Conservation (phyloP, 2,888 invertebrate species). For the Endotricha flammealis region DNA sequence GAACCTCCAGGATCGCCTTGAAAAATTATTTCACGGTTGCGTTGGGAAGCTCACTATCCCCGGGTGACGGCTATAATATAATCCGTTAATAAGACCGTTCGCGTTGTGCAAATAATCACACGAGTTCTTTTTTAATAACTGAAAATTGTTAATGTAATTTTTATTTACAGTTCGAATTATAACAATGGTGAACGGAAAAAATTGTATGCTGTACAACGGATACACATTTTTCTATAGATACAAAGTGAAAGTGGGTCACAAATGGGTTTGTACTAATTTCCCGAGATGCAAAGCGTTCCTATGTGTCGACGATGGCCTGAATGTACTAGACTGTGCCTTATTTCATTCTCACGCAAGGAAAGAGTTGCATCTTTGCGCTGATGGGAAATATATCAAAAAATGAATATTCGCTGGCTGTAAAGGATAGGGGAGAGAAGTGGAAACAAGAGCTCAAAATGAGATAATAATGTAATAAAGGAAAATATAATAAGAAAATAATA, state of each 20-base stretch:
- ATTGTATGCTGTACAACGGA: slow-evolving; percentile 32
- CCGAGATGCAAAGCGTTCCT: slow-evolving; percentile 46
- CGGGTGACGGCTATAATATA: too few species aligned
- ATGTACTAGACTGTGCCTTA: slow-evolving; percentile 22
- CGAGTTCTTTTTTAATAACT: too few species aligned
- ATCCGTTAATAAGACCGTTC: too few species aligned
- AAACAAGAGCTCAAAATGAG: too few species aligned
- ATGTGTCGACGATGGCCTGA: slow-evolving; percentile 29
- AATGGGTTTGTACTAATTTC: slow-evolving; percentile 51
- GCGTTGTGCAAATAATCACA: too few species aligned
- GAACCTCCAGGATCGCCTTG: too few species aligned
- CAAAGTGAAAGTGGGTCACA: slow-evolving; percentile 31
- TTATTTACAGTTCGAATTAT: slow-evolving; percentile 35
- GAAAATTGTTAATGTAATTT: too few species aligned
- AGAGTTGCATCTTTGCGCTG: slow-evolving; percentile 25
- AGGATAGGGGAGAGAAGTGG: too few species aligned
- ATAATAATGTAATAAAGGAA: too few species aligned
- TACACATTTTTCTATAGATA: slow-evolving; percentile 51
- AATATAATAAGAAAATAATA: too few species aligned
- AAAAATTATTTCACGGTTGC: too few species aligned
- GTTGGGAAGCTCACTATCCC: too few species aligned
- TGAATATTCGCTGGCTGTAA: not conserved
- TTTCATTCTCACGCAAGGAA: slow-evolving; percentile 30
- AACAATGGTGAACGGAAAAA: slow-evolving; percentile 37
- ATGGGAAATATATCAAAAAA: slow-evolving; percentile 29